Evolutionary conservation across 1,140 invertebrate species (phyloP).

Genomic region (Penaeus japonicus): DNA sequence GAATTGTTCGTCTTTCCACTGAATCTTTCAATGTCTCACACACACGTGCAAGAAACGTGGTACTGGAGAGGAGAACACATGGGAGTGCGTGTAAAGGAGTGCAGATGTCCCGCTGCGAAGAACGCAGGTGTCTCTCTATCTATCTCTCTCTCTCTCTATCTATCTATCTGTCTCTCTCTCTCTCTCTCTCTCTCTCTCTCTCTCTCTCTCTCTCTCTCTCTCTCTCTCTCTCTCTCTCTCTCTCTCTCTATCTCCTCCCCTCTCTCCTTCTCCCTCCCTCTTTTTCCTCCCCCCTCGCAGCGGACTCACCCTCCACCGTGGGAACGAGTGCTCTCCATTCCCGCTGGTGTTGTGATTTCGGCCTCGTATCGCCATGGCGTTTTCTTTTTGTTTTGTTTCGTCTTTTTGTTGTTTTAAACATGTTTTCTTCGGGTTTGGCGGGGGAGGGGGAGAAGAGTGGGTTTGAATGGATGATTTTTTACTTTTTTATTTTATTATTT

Average conservation of each 20-base stretch:
- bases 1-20: no score
- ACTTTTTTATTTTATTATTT: no score
- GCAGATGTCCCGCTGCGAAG: no score
- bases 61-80: no score
- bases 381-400: background rate
- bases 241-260: background rate
- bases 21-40: no score
- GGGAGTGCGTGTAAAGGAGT: no score
- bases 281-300: background rate
- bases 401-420: background rate
- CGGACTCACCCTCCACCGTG: background rate
- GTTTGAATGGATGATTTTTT: no score
- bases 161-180: background rate
- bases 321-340: background rate
- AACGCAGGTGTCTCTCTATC: background rate
- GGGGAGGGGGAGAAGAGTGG: no score
- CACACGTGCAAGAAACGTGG: no score
- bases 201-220: background rate
- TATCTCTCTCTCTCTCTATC: constrained; percentile 12
- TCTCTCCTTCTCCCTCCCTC: background rate
- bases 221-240: background rate
- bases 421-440: no score
- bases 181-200: background rate
- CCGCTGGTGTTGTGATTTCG: no score
- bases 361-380: no score